A percentile compares a stretch with the other conserved stretches of the same genome.
Evolutionary conservation across 2,113 vertebrate genomes (phyloP).

Genomic region (Fregetta grallaria): DNA sequence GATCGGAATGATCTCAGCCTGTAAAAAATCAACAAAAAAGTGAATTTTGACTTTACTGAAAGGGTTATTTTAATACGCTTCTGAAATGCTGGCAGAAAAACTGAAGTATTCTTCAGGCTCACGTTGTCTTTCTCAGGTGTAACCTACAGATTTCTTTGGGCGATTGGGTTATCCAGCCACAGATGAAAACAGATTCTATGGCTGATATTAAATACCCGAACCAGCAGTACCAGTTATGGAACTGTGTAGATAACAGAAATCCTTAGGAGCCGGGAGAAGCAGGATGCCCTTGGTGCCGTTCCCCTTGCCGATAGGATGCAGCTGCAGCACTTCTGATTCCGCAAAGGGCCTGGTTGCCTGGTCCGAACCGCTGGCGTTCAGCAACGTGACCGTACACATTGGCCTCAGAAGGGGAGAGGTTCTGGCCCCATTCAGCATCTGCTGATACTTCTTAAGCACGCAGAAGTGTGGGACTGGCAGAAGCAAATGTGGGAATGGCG

Average conservation of each 20-base stretch:
- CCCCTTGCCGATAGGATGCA: not conserved
- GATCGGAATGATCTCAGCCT: not conserved
- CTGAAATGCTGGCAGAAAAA: not conserved
- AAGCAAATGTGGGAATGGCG: not conserved
- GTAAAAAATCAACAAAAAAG: not conserved
- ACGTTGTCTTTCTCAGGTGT: not conserved
- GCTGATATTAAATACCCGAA: not conserved
- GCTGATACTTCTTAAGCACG: not conserved
- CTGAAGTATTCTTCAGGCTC: not conserved
- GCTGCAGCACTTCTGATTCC: not conserved
- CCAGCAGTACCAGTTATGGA: not conserved
- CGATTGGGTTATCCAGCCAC: not conserved
- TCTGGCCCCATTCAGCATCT: not conserved
- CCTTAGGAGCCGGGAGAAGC: not conserved
- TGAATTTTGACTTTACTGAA: not conserved
- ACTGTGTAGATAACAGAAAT: not conserved
- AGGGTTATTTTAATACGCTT: not conserved
- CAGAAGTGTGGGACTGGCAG: not conserved
- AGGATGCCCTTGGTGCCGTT: not conserved
- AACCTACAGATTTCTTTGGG: not conserved
- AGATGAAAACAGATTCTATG: not conserved
- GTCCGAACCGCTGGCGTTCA: rapidly evolving
- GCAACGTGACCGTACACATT: rapidly evolving
- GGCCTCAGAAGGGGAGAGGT: not conserved
- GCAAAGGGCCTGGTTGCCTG: not conserved